phyloP scores from a whole-genome alignment of 2,797 vertebrate genomes.

The Notamacropus eugenii region DNA sequence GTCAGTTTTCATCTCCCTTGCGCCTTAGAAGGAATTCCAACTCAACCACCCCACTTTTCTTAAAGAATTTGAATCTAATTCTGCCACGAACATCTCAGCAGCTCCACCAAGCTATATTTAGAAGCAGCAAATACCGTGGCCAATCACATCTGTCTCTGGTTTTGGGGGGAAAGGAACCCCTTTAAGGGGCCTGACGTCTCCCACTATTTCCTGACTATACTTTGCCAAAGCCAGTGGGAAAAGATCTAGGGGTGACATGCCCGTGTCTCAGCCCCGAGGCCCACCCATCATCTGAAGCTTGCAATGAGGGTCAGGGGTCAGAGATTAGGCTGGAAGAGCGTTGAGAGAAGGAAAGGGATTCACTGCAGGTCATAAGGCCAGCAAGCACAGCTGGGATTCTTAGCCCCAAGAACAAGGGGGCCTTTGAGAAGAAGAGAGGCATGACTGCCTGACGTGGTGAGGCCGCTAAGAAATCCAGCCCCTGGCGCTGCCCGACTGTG shows the following conservation, averaged over 20 bases:
- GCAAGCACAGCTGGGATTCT: background rate
- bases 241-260: background rate
- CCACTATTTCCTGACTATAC: background rate
- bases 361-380: background rate
- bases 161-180: background rate
- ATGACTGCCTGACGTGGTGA: background rate
- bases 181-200: background rate
- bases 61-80: slow-evolving; percentile 69
- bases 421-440: background rate
- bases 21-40: slow-evolving; percentile 88
- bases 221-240: background rate
- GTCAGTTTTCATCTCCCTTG: slow-evolving; percentile 91
- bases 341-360: background rate
- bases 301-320: background rate
- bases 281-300: background rate
- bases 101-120: background rate
- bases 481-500: background rate
- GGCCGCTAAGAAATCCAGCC: background rate
- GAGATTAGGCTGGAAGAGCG: background rate
- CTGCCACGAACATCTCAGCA: background rate
- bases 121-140: background rate
- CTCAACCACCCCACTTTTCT: slow-evolving; percentile 78
- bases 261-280: background rate
- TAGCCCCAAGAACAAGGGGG: background rate
- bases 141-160: background rate